These are phyloP conservation scores for Folsomia candida DNA, from an alignment of 2,888 invertebrate species.

Conservation along the genomic window DNA sequence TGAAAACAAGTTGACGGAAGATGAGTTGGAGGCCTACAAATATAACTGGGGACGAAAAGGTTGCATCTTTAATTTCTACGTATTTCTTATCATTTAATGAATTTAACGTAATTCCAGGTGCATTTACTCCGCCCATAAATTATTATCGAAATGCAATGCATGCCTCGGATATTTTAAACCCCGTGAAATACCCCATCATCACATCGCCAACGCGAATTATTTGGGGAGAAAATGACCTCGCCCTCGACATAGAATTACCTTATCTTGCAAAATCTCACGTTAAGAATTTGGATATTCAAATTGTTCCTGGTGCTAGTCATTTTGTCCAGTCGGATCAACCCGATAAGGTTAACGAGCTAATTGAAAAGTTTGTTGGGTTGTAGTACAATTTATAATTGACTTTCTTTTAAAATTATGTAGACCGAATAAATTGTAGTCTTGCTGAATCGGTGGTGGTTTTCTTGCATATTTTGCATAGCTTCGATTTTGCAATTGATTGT, in stretches of 20 bases:
- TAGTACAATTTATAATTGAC: too few relatives aligned
- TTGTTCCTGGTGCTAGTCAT: constrained; percentile 59
- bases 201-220: constrained; percentile 55
- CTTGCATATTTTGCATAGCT: too few relatives aligned
- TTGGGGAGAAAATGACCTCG: constrained; percentile 57
- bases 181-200: constrained; percentile 43
- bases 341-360: constrained; percentile 58
- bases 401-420: too few relatives aligned
- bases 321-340: constrained; percentile 62
- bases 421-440: too few relatives aligned
- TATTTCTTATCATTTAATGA: too few relatives aligned
- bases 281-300: constrained; percentile 55
- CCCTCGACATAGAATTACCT: constrained; percentile 37
- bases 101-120: constrained; percentile 57
- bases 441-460: too few relatives aligned
- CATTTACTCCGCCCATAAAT: constrained; percentile 60
- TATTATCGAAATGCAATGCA: constrained; percentile 58
- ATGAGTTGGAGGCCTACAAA: constrained; percentile 62
- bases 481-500: too few relatives aligned
- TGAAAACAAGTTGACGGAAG: constrained; percentile 53
- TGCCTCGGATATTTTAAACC: constrained; percentile 3
- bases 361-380: constrained; percentile 56
- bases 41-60: constrained; percentile 61
- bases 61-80: too few relatives aligned
- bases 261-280: constrained; percentile 55